Evolutionary conservation across 92 coral and sea anemone species (phyloP).

Genomic region (Isaurus tuberculatus): DNA sequence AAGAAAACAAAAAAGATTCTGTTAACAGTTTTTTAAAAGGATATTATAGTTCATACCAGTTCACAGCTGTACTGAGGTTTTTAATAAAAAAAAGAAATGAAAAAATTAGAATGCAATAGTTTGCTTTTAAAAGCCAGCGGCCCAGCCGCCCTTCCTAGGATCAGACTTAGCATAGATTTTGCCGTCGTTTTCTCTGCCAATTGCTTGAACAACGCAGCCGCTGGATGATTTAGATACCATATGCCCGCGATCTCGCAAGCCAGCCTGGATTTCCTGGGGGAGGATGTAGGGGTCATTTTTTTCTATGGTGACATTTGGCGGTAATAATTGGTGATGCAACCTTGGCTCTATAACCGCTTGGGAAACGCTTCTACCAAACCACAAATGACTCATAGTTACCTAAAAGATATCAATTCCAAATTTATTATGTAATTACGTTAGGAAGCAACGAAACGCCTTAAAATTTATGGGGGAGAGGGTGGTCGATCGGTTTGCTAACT

Average conservation of each 20-base stretch:
- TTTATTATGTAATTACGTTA: too few species aligned
- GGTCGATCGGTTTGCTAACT: too few species aligned
- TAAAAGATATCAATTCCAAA: constrained; percentile 16
- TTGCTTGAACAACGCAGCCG: constrained; percentile 82
- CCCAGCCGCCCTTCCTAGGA: constrained; percentile 88
- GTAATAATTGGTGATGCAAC: constrained; percentile 81
- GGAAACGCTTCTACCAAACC: constrained; percentile 80
- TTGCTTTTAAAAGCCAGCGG: constrained; percentile 66
- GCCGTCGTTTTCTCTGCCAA: constrained; percentile 62
- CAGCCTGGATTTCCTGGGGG: constrained; percentile 59
- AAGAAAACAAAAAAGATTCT: too few species aligned
- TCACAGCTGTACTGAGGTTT: background rate
- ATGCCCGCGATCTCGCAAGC: constrained; percentile 76
- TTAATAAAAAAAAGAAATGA: too few species aligned
- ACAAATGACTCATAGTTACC: constrained; percentile 77
- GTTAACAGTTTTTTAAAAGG: background rate
- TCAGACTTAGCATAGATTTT: constrained; percentile 82
- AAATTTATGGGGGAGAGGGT: too few species aligned
- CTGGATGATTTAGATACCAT: constrained; percentile 42
- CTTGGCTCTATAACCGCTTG: constrained; percentile 78
- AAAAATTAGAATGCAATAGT: background rate
- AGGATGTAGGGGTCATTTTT: constrained; percentile 60
- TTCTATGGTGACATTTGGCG: constrained; percentile 69
- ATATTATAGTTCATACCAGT: background rate
- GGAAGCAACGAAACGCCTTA: too few species aligned